A percentile compares a stretch with the other conserved stretches of the same genome.
These are phyloP conservation scores for Trichopoda pennipes DNA, from an alignment of 2,888 invertebrate species.

Conservation along the genomic window DNA sequence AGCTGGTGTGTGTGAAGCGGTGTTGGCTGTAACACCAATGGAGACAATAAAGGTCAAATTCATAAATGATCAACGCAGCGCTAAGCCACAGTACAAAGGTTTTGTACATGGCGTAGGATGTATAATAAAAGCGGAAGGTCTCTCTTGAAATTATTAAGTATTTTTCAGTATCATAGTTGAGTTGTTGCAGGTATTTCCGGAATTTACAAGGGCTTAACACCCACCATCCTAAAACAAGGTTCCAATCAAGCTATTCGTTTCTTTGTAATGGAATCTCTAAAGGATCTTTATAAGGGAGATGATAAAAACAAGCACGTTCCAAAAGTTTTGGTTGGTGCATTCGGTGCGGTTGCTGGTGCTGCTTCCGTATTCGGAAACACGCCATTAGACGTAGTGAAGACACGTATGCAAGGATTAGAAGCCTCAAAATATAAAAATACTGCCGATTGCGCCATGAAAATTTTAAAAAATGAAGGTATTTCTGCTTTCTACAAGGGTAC, in stretches of 20 bases:
- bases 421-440: conserved; percentile 97
- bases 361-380: conserved; percentile 99
- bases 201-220: conserved; percentile 95
- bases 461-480: conserved; percentile 96
- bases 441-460: conserved; percentile 93
- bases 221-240: conserved; percentile 98
- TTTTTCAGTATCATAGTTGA: not conserved
- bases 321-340: conserved; percentile 91
- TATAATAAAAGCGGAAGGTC: conserved; percentile 92
- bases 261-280: conserved; percentile 97
- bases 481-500: conserved; percentile 99
- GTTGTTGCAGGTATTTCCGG: conserved; percentile 84
- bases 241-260: conserved; percentile 99
- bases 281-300: conserved; percentile 94
- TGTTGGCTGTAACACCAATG: conserved; percentile 99
- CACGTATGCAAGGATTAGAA: conserved; percentile 99
- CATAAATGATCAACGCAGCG: conserved; percentile 96
- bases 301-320: conserved; percentile 92
- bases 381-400: conserved; percentile 99
- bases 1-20: conserved; percentile 96
- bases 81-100: conserved; percentile 94
- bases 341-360: conserved; percentile 97
- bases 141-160: not conserved
- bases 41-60: conserved; percentile 99
- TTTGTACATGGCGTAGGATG: conserved; percentile 95